phyloP scores from a whole-genome alignment of 1,140 invertebrate genomes.

The Polypedilum pembai region DNA sequence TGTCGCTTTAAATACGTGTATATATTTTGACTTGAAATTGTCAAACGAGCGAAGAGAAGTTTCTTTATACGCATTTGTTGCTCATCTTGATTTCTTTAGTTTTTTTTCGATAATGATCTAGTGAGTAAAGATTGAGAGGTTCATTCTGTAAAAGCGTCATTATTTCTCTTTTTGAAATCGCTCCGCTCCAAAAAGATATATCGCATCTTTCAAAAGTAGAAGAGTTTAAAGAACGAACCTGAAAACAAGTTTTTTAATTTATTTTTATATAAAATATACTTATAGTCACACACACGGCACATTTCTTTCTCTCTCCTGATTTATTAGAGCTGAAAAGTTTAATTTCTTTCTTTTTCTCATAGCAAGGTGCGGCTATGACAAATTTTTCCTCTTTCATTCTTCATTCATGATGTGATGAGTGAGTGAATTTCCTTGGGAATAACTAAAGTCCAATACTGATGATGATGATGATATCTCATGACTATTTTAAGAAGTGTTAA shows the following conservation, averaged over 20 bases:
- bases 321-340: constrained; percentile 6
- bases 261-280: neutral
- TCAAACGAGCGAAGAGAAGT: neutral
- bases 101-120: neutral
- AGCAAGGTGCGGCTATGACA: constrained; percentile 15
- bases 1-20: neutral
- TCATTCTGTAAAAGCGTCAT: neutral
- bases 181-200: neutral
- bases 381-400: neutral
- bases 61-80: neutral
- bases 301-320: constrained; percentile 8
- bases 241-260: constrained; percentile 8
- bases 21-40: constrained; percentile 19
- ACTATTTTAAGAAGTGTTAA: neutral
- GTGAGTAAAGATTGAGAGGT: constrained; percentile 3
- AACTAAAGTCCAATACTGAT: neutral
- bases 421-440: neutral
- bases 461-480: neutral
- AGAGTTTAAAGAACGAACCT: neutral
- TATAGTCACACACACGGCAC: neutral
- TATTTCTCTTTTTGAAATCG: neutral
- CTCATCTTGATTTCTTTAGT: constrained; percentile 18
- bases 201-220: too few species aligned
- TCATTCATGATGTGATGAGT: too few species aligned
- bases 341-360: neutral